Conservation (phyloP, 2,113 vertebrate species). For the Lethenteron reissneri region DNA sequence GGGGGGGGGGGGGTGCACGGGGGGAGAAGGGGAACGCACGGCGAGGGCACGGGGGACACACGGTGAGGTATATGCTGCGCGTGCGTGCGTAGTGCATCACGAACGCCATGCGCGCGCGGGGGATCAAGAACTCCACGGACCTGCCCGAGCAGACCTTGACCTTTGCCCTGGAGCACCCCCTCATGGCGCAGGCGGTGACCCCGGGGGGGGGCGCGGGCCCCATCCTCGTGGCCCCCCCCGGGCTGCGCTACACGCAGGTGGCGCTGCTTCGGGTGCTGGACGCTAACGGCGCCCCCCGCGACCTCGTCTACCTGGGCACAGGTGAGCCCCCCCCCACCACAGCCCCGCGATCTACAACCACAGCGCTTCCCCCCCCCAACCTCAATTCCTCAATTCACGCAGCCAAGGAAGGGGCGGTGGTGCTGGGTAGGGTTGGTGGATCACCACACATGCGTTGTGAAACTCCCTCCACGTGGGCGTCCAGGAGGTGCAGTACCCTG, state of each 20-base stretch:
- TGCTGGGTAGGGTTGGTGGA: too few relatives aligned
- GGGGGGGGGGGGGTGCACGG: constrained; percentile 7
- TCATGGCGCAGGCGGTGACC: constrained; percentile 51
- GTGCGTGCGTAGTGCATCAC: constrained; percentile 50
- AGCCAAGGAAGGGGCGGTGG: too few relatives aligned
- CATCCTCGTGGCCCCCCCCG: constrained; percentile 50
- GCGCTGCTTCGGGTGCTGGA: constrained; percentile 43
- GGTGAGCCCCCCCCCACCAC: constrained; percentile 20
- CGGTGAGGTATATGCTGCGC: background rate
- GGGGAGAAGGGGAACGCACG: constrained; percentile 1
- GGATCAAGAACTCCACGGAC: constrained; percentile 59
- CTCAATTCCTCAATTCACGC: too few relatives aligned
- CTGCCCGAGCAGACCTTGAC: constrained; percentile 75
- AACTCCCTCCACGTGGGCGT: too few relatives aligned
- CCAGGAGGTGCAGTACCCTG: too few relatives aligned
- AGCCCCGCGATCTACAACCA: too few relatives aligned
- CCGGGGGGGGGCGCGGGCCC: constrained; percentile 18
- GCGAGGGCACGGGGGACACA: background rate
- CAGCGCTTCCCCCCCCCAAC: too few relatives aligned
- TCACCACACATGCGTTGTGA: too few relatives aligned
- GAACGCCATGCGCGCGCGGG: constrained; percentile 43
- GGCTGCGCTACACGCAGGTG: constrained; percentile 62
- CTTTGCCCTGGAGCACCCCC: constrained; percentile 84
- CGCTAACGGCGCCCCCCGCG: constrained; percentile 39
- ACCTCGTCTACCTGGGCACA: constrained; percentile 73